A percentile compares a stretch with the other conserved stretches of the same genome.
These are phyloP conservation scores for Manis pentadactyla DNA, from an alignment of 2,797 vertebrate genomes.

Conservation along the genomic window DNA sequence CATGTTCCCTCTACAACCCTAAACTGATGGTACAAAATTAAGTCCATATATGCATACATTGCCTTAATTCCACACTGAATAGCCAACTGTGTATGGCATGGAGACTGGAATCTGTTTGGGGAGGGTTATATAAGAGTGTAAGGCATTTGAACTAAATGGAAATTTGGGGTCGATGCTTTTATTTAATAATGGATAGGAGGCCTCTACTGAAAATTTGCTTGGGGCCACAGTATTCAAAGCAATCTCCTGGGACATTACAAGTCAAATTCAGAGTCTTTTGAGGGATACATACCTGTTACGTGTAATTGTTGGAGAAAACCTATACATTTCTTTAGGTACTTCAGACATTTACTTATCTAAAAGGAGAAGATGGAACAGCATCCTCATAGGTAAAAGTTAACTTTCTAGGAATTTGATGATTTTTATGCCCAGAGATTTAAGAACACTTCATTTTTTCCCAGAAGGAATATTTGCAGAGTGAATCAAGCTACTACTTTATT, in stretches of 20 bases:
- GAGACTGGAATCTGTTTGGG: background rate
- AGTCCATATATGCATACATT: background rate
- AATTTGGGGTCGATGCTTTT: background rate
- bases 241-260: background rate
- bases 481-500: background rate
- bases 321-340: background rate
- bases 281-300: background rate
- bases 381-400: background rate
- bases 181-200: background rate
- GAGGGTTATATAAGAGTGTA: background rate
- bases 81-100: background rate
- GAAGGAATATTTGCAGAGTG: background rate
- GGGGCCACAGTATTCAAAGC: background rate
- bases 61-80: background rate
- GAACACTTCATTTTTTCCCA: background rate
- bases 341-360: constrained; percentile 16
- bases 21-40: background rate
- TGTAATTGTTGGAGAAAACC: background rate
- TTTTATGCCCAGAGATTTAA: background rate
- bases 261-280: background rate
- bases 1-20: background rate
- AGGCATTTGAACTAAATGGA: background rate
- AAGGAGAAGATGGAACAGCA: background rate
- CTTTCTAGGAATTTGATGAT: background rate
- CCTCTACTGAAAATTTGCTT: background rate